phyloP scores from a whole-genome alignment of 2,888 invertebrate genomes.

The Lasioglossum zephyrum region DNA sequence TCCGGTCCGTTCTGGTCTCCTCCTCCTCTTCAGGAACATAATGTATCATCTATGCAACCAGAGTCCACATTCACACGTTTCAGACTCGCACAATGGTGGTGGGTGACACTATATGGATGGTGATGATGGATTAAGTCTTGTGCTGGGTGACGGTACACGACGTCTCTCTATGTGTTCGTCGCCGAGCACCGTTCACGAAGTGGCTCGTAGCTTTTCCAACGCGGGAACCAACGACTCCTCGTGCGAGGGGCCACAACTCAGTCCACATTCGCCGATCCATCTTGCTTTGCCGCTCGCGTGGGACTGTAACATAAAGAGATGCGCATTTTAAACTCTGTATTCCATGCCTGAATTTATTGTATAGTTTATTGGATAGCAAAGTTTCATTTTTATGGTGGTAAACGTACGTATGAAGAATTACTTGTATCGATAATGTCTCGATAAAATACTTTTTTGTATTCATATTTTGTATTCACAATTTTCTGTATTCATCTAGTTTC shows the following conservation, averaged over 20 bases:
- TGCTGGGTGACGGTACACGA: constrained; percentile 70
- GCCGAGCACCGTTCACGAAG: constrained; percentile 80
- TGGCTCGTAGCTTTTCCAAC: constrained; percentile 82
- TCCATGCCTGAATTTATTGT: no score
- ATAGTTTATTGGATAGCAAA: no score
- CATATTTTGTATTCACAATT: no score
- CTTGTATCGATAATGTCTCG: no score
- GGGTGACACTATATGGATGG: constrained; percentile 77
- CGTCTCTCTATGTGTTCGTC: constrained; percentile 50
- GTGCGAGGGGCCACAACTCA: constrained; percentile 84
- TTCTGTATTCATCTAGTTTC: neutral
- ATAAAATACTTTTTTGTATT: no score
- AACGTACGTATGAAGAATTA: no score
- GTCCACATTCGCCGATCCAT: constrained; percentile 89
- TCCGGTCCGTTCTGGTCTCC: constrained; percentile 36
- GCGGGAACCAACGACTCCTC: constrained; percentile 82
- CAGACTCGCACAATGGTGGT: constrained; percentile 73
- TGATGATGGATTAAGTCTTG: constrained; percentile 82
- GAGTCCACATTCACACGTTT: constrained; percentile 66
- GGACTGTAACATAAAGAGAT: constrained; percentile 85
- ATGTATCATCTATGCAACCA: constrained; percentile 64
- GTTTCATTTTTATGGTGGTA: no score
- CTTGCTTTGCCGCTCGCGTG: constrained; percentile 90
- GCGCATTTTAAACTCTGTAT: neutral
- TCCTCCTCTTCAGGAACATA: constrained; percentile 65